Conservation (phyloP, 1,140 invertebrate genomes). For the Metopolophium dirhodum region DNA sequence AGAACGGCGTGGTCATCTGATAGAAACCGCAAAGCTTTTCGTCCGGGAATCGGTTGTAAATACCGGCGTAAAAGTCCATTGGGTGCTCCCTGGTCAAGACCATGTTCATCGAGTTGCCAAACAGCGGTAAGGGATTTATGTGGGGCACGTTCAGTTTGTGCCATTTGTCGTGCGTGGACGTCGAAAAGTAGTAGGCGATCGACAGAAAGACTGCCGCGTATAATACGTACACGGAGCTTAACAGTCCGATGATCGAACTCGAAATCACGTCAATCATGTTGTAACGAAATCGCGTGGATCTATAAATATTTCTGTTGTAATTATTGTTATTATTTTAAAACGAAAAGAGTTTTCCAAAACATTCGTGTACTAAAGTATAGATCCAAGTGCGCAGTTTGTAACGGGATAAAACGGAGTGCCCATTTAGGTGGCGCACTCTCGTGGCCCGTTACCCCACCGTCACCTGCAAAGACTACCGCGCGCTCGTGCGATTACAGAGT, state of each 20-base stretch:
- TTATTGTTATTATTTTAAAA: neutral
- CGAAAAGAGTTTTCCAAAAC: neutral
- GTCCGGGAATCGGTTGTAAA: neutral
- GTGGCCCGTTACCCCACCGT: no score
- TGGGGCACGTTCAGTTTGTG: slow-evolving; percentile 52
- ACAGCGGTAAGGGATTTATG: slow-evolving; percentile 57
- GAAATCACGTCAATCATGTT: neutral
- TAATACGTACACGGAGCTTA: neutral
- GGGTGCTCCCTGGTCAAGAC: neutral
- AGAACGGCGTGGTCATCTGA: slow-evolving; percentile 57
- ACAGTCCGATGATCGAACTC: neutral
- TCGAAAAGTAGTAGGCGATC: neutral
- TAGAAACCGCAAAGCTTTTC: slow-evolving; percentile 55
- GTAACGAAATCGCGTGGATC: neutral
- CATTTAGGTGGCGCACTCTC: no score
- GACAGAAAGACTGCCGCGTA: neutral
- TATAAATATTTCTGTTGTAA: neutral
- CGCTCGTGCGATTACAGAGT: no score
- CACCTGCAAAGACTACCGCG: no score
- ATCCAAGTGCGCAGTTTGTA: neutral
- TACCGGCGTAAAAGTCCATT: neutral
- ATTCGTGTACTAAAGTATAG: neutral
- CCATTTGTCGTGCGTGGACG: slow-evolving; percentile 55
- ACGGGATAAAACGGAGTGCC: no score
- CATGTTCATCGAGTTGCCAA: slow-evolving; percentile 55